Percentiles rank a stretch among this genome's conserved stretches.
These are phyloP conservation scores for Beris chalybata DNA, from an alignment of 2,888 invertebrate species.

Conservation along the genomic window DNA sequence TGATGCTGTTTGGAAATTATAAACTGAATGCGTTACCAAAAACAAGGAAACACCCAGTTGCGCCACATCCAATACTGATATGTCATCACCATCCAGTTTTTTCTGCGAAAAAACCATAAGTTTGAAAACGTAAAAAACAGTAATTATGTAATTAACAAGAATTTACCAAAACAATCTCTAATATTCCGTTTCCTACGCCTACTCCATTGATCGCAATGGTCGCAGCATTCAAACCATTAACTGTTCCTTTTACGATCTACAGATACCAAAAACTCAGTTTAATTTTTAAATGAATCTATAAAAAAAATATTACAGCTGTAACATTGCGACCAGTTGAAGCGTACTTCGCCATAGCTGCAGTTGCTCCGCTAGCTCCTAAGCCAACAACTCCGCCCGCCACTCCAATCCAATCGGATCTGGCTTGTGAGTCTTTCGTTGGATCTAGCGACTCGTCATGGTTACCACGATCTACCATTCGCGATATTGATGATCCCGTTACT, in stretches of 20 bases:
- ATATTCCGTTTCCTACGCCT: conserved; percentile 47
- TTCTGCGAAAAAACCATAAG: conserved; percentile 42
- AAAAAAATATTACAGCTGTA: conserved; percentile 43
- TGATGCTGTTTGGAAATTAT: conserved; percentile 51
- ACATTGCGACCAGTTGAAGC: conserved; percentile 47
- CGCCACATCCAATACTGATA: conserved; percentile 45
- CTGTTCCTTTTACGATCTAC: conserved; percentile 42
- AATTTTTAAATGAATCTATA: too few relatives aligned
- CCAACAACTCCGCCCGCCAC: conserved; percentile 45
- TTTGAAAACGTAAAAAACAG: not conserved
- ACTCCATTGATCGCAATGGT: conserved; percentile 49
- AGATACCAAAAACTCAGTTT: not conserved
- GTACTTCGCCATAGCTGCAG: conserved; percentile 43
- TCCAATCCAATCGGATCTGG: conserved; percentile 48
- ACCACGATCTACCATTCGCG: conserved; percentile 45
- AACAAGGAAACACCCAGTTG: conserved; percentile 50
- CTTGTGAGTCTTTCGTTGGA: conserved; percentile 44
- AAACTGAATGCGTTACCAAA: conserved; percentile 51
- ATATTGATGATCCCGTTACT: conserved; percentile 11
- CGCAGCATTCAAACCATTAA: conserved; percentile 51
- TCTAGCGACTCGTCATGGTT: conserved; percentile 50
- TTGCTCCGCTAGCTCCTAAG: conserved; percentile 47
- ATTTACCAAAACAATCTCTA: conserved; percentile 48
- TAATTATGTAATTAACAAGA: not conserved
- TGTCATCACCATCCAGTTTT: conserved; percentile 46